Conservation (phyloP, 2,113 vertebrate species). For the Erpornis zantholeuca region DNA sequence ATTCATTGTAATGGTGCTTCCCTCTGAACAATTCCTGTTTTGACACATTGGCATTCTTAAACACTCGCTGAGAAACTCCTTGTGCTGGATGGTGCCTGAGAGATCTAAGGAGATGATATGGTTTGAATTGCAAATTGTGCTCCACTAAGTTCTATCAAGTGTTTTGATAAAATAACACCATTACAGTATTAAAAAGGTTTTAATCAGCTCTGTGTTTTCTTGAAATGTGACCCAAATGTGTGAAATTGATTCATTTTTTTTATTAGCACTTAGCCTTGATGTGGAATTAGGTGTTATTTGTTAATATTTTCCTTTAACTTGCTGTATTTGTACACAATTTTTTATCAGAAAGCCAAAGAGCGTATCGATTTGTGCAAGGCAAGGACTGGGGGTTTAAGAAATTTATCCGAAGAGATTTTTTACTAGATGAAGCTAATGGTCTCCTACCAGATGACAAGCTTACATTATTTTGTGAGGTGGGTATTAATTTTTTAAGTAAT, state of each 20-base stretch:
- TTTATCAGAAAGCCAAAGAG: constrained; percentile 96
- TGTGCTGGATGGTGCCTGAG: neutral
- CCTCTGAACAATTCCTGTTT: neutral
- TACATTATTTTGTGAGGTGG: constrained; percentile 96
- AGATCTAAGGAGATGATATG: neutral
- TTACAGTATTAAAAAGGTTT: neutral
- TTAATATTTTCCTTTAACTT: neutral
- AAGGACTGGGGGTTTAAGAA: constrained; percentile 99
- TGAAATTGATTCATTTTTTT: neutral
- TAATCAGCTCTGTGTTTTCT: neutral
- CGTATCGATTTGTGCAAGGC: constrained; percentile 98
- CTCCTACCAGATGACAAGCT: constrained; percentile 98
- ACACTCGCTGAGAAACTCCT: neutral
- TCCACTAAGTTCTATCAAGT: neutral
- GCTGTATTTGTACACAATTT: neutral
- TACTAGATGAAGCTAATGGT: constrained; percentile 97
- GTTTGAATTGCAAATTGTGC: neutral
- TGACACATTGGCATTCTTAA: neutral
- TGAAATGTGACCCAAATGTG: neutral
- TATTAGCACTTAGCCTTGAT: neutral
- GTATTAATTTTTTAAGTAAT: constrained; percentile 31
- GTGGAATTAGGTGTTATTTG: neutral
- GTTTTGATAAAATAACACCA: neutral
- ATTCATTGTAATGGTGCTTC: constrained; percentile 13
- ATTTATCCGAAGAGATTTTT: constrained; percentile 97